phyloP scores from a whole-genome alignment of 2,888 invertebrate genomes.

The Pharmacophagus antenor region DNA sequence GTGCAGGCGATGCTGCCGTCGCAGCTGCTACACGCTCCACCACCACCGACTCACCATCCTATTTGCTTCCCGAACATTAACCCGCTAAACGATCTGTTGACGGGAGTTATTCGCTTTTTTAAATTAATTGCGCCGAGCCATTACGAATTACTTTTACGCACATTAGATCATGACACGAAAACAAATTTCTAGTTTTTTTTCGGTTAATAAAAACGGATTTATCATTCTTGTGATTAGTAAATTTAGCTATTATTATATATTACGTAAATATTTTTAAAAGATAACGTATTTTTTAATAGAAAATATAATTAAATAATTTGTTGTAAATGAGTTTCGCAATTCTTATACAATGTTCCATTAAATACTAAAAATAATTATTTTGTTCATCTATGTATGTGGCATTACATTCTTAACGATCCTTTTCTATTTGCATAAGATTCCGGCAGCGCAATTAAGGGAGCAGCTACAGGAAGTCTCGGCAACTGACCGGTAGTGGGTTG shows the following conservation, averaged over 20 bases:
- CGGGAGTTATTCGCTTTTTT: constrained; percentile 13
- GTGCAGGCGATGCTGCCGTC: constrained; percentile 58
- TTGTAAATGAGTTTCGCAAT: too few relatives aligned
- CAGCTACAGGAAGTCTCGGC: constrained; percentile 57
- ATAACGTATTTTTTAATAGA: too few relatives aligned
- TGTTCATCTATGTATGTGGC: background rate
- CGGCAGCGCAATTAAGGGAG: constrained; percentile 36
- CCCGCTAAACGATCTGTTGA: constrained; percentile 2
- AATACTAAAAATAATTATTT: too few relatives aligned
- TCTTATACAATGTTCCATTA: too few relatives aligned
- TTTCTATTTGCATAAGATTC: constrained; percentile 43
- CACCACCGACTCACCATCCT: constrained; percentile 32
- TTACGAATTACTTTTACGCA: background rate
- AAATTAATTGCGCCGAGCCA: constrained; percentile 1
- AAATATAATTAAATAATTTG: too few relatives aligned
- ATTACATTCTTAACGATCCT: constrained; percentile 5
- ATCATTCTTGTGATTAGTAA: too few relatives aligned
- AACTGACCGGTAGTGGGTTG: constrained; percentile 58
- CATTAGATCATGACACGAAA: too few relatives aligned
- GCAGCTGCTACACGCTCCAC: constrained; percentile 47
- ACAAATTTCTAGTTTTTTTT: too few relatives aligned
- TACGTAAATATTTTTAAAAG: too few relatives aligned
- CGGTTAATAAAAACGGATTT: too few relatives aligned
- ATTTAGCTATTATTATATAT: too few relatives aligned
- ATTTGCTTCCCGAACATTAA: constrained; percentile 11